A percentile compares a stretch with the other conserved stretches of the same genome.
Conservation (phyloP, 2,888 invertebrate genomes). For the Eugnorisma glareosa region DNA sequence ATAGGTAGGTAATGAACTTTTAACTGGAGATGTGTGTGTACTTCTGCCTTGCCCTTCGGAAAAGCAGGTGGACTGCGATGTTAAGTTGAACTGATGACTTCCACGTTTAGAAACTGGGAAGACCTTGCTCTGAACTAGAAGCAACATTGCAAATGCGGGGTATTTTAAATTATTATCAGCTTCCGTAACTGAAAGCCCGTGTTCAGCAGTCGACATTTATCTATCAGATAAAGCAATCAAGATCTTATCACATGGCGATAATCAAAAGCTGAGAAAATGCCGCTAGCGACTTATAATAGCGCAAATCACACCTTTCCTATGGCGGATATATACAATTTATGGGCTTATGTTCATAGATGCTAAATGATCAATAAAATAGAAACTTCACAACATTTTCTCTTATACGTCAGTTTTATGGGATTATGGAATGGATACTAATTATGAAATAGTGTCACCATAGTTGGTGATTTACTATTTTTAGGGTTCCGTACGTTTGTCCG, state of each 20-base stretch:
- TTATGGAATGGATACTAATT: not conserved
- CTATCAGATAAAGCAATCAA: constrained; percentile 48
- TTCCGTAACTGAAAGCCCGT: constrained; percentile 14
- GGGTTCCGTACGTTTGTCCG: too few relatives aligned
- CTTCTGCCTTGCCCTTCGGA: not conserved
- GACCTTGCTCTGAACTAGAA: not conserved
- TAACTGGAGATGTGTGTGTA: not conserved
- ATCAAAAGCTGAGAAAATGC: constrained; percentile 34
- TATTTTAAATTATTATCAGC: constrained; percentile 9
- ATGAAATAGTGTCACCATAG: not conserved
- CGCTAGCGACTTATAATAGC: constrained; percentile 11
- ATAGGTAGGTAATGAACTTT: not conserved
- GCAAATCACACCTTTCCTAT: constrained; percentile 21
- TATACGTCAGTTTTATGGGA: constrained; percentile 14
- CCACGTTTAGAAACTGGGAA: not conserved
- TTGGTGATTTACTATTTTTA: constrained; percentile 16
- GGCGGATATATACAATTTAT: constrained; percentile 35
- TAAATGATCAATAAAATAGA: constrained; percentile 53
- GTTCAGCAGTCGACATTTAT: constrained; percentile 17
- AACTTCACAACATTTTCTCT: constrained; percentile 35
- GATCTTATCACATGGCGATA: constrained; percentile 30
- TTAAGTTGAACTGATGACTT: not conserved
- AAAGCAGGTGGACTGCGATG: not conserved
- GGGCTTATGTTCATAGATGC: constrained; percentile 12
- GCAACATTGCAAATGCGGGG: constrained; percentile 17